phyloP scores from a whole-genome alignment of 2,888 invertebrate species.

The Pteria penguin region DNA sequence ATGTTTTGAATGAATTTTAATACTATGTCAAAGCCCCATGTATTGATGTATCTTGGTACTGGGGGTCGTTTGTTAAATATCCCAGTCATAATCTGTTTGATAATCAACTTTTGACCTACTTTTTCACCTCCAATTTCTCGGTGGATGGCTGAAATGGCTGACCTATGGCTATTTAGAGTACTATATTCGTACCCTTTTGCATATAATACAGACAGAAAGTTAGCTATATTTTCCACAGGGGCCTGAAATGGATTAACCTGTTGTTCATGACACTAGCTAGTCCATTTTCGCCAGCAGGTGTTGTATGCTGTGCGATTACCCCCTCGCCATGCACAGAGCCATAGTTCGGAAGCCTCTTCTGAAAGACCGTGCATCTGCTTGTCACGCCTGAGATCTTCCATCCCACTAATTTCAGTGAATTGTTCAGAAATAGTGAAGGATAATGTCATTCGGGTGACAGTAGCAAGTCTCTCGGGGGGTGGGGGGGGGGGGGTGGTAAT shows the following conservation, averaged over 20 bases:
- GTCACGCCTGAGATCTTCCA: not conserved
- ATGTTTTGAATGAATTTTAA: not conserved
- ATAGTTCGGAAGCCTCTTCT: not conserved
- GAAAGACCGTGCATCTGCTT: not conserved
- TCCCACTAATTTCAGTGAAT: not conserved
- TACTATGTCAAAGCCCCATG: not conserved
- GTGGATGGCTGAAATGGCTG: not conserved
- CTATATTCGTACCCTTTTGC: not conserved
- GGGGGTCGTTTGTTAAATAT: not conserved
- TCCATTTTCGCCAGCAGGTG: not conserved
- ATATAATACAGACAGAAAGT: not conserved
- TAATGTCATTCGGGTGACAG: not conserved
- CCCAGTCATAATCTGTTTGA: not conserved
- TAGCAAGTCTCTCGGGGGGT: not conserved
- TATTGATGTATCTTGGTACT: not conserved
- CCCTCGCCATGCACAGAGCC: not conserved
- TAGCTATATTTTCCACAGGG: not conserved
- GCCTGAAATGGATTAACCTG: not conserved
- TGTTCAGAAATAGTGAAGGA: not conserved
- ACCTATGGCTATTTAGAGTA: not conserved
- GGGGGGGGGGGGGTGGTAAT: not conserved
- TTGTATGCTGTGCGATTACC: not conserved
- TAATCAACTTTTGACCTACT: not conserved
- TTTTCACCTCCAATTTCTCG: not conserved
- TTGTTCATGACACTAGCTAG: not conserved